Evolutionary conservation across 2,888 invertebrate genomes (phyloP).

Genomic region (Orthonychiurus folsomi): DNA sequence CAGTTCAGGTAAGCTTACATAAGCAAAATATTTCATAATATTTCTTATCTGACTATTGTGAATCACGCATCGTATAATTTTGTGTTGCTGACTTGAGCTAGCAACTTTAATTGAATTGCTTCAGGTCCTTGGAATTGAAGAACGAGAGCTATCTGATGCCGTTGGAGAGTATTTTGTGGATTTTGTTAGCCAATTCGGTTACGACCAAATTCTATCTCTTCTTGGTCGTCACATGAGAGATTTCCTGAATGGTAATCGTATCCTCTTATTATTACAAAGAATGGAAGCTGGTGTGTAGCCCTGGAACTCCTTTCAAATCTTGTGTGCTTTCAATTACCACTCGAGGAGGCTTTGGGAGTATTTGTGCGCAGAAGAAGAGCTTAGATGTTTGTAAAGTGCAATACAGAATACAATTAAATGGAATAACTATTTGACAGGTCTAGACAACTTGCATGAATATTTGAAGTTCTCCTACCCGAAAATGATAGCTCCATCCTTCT

Average conservation of each 20-base stretch:
- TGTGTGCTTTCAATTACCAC: not conserved
- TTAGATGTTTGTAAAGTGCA: not conserved
- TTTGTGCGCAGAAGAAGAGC: no score
- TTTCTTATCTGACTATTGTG: no score
- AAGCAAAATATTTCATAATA: no score
- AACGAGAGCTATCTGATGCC: slow-evolving; percentile 81
- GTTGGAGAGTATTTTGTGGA: slow-evolving; percentile 90
- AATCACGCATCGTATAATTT: no score
- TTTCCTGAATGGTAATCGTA: slow-evolving; percentile 60
- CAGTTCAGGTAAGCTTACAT: not conserved
- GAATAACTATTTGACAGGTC: not conserved
- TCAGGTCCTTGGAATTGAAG: slow-evolving; percentile 71
- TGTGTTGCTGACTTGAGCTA: no score
- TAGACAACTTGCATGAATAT: not conserved
- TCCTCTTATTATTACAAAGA: no score
- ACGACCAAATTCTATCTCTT: slow-evolving; percentile 80
- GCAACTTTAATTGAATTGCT: no score
- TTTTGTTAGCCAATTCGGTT: slow-evolving; percentile 88
- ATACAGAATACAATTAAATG: not conserved
- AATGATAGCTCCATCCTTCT: not conserved
- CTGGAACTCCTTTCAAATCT: not conserved
- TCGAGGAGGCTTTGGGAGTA: not conserved
- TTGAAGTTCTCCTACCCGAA: not conserved
- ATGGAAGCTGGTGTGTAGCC: no score
- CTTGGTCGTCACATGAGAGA: slow-evolving; percentile 88